Base-by-base conservation (phyloP, 2,797 vertebrate species). In the Picus viridis region DNA sequence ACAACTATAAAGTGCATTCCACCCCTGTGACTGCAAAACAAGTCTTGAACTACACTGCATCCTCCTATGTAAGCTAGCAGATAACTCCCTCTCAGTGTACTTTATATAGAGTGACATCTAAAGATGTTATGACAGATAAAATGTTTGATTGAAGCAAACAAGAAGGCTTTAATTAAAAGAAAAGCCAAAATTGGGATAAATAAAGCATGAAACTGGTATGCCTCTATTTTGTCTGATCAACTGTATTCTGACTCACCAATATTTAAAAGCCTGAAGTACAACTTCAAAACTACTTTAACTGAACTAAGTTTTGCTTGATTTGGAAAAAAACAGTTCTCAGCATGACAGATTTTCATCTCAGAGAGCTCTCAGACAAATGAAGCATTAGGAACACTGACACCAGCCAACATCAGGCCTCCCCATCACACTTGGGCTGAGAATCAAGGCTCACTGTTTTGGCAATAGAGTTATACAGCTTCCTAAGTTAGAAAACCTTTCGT, bases 161-260 rank as follows among this genome's bases (percentile, higher is more conserved):
- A 34, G 41, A 23, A 70, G 32, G 27, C 18, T 92, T 88, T 78
- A 91, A 87, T 69, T 87, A 87, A 85, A 87, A 61, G 36, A 20
- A 49, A 73, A 80, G 23, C 47, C 30, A 90, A 74, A 72, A 45
- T 65, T 41, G 9, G 26, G 36, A 78, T 26, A 24, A 92, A 70
- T 56, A 43, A 65, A 89, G 62, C 39, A 72, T 7, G 51, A 36
- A 62, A 64, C 29, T 16, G 26, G 3, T 4, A 36, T 22, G 65
- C 10, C 61, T 69, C 4, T 12, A 19, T 64, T 84, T 85, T 65
- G 69, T 36, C 59, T 87, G 45, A 85, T 62, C 78, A 53, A 41
- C 43, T 8, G 6, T 0, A 73, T 26, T 27, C 62, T 17, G 23
- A 89, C 54, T 17, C 45, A 32, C 1, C 16, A 22, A 88, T 54